Conservation (phyloP, 2,888 invertebrate species). For the Amphipoea oculea region DNA sequence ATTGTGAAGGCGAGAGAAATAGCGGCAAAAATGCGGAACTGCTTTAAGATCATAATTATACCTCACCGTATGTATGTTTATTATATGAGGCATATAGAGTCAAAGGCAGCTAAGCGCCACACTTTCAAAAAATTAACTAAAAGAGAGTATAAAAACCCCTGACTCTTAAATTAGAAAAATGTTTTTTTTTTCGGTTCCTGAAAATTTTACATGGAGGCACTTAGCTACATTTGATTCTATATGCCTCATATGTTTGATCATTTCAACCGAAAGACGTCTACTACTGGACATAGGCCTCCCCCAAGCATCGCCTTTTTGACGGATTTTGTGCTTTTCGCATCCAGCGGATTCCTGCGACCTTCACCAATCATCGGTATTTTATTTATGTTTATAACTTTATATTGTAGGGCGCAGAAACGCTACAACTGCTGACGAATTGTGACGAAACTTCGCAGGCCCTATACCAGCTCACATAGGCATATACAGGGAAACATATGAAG, state of each 20-base stretch:
- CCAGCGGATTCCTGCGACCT: not conserved
- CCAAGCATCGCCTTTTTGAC: not conserved
- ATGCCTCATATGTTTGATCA: not conserved
- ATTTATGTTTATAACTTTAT: not conserved
- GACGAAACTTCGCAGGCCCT: not conserved
- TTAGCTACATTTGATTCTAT: no score
- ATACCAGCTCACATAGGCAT: not conserved
- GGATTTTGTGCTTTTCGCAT: not conserved
- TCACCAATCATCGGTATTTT: not conserved
- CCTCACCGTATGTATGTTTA: not conserved
- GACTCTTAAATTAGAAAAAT: no score
- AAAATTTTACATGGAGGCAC: no score
- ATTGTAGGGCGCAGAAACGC: not conserved
- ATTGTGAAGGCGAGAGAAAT: not conserved
- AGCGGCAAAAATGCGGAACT: constrained; percentile 24
- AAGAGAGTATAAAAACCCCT: no score
- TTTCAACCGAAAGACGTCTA: not conserved
- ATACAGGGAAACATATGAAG: not conserved
- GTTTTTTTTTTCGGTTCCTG: no score
- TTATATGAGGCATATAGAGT: not conserved
- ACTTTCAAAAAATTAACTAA: no score
- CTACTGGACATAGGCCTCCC: not conserved
- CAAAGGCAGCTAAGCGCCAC: no score
- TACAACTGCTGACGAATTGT: not conserved
- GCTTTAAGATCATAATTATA: not conserved